These are phyloP conservation scores for Lytechinus pictus DNA, from an alignment of 35 echinoderm and acorn worm genomes.

Conservation along the genomic window DNA sequence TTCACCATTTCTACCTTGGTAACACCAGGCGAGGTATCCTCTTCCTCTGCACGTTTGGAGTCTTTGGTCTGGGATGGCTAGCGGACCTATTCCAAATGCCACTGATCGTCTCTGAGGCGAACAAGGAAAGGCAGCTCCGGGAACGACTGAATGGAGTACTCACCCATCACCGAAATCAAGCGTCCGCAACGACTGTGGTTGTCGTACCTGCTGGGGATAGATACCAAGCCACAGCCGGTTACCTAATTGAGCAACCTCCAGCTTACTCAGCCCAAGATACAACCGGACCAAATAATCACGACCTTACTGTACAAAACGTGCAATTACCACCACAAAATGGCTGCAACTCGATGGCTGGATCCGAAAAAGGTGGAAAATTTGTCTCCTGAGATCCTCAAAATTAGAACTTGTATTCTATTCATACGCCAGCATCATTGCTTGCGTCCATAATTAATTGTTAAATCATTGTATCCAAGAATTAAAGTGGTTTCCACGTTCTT, in stretches of 20 bases:
- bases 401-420: no score
- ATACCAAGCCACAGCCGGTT: neutral
- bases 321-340: neutral
- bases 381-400: no score
- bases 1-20: constrained; percentile 79
- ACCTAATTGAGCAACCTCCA: constrained; percentile 44
- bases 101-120: constrained; percentile 58
- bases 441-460: no score
- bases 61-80: constrained; percentile 71
- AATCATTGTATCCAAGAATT: no score
- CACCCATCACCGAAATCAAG: neutral
- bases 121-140: neutral
- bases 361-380: neutral
- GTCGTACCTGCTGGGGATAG: neutral
- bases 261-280: constrained; percentile 8
- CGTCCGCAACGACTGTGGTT: constrained; percentile 22
- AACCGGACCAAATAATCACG: neutral
- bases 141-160: neutral
- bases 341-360: neutral
- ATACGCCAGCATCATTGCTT: no score
- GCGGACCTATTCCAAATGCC: constrained; percentile 64
- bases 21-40: constrained; percentile 50
- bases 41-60: constrained; percentile 59
- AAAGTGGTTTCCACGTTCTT: no score
- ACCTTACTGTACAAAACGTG: neutral